Evolutionary conservation across 2,888 invertebrate genomes (phyloP), one percentile per base, ranked within the genome.

Genomic region (Galerucella nymphaeae): DNA sequence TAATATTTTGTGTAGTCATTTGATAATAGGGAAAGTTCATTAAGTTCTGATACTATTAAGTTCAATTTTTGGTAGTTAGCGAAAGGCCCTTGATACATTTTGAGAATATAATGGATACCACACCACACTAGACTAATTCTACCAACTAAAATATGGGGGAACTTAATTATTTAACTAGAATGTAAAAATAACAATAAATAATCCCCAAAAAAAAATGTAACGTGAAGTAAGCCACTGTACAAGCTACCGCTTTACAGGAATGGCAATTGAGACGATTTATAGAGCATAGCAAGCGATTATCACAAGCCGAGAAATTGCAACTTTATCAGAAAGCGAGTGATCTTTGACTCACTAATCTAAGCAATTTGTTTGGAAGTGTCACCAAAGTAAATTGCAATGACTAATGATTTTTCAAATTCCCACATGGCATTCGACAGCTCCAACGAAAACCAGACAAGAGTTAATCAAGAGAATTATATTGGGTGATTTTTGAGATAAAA

Each of bases 251-350:
- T 58, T n/a, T 20, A 14, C 14, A 61, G 61, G 50, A 16, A 50
- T 68, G 20, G 50, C 68, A 68, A 68, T 61, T 68, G 48, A 53
- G 23, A 16, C 30, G 68, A 68, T 59, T 50, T 68, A 59, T 61
- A 61, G 61, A 61, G 68, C 68, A 61, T 61, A 68, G 59, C 61
- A 59, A 20, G 30, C 59, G 68, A 68, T 68, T 68, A 68, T 68
- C 48, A 50, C 16, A 30, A 61, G 38, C 53, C 66, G 71, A 59
- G 59, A 57, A 71, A 71, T 71, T 66, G 66, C 66, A 59, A 50
- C 59, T 48, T 16, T 68, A 38, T 48, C 45, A 23, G 48, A 20
- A 45, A 67, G 30, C 42, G 67, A 67, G 14, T 67, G 23, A 45
- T 58, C 55, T 67, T 57, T 58, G 14, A 30, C 38, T 57, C 48